Evolutionary conservation across 2,888 invertebrate genomes (phyloP), one percentile per base, ranked within the genome.

Genomic region (Aspidapion aeneum): DNA sequence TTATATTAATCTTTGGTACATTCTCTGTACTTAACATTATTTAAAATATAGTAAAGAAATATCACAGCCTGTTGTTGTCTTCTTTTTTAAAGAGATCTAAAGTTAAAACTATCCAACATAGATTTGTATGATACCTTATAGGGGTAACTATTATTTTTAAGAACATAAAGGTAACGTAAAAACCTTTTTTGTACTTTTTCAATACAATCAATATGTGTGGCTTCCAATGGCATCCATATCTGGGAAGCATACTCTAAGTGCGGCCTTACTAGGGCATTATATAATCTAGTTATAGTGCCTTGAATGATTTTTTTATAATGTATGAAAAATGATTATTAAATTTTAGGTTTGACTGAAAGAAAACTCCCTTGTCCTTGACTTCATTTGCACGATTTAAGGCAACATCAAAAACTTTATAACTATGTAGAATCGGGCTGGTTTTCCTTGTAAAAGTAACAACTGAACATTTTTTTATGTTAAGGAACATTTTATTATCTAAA

Each of bases 241-340:
- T 21, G 17, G 9, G 61, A 57, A 1, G 56, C 49, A 57, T 61
- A 61, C 21, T 57, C 56, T 21, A 57, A n/a, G 49, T 57, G 57
- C 7, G 61, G 61, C 18, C 57, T 57, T 5, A 61, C 61, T 18
- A 61, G n/a, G 12, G 61, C 21, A 56, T 56, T 48, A 21, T 61
- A 61, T 18, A 61, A 20, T 21, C 48, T 55, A 48, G 55, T 35
- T 21, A 19, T 49, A 9, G 55, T 61, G 21, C 18, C 21, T 21
- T 22, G n/a, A 21, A 12, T 35, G 35, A 3, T 35, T 12, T 35
- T 35, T 35, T 35, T 7, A 12, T 35, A 3, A 35, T 35, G 35
- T 35, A 35, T 35, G 35, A 35, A 35, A 35, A 35, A 35, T 35
- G 35, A 12, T 12, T 35, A 35, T 35, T 35, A 35, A 35, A 35